Conservation (phyloP, 1,140 invertebrate genomes). For the Caenorhabditis inopinata region DNA sequence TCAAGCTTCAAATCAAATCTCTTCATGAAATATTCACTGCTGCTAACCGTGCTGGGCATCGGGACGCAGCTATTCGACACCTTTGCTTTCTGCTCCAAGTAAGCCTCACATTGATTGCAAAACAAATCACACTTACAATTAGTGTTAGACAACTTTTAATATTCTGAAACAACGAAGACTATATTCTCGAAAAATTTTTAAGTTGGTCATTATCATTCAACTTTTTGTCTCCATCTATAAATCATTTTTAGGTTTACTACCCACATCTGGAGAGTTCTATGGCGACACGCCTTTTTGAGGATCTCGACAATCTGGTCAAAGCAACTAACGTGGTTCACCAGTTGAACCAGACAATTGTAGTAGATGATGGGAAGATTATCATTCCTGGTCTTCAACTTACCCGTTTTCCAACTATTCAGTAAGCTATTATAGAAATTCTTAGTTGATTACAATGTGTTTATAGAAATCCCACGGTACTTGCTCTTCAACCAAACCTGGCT, state of each 20-base stretch:
- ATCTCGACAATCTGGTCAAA: constrained; percentile 54
- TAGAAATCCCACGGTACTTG: constrained; percentile 54
- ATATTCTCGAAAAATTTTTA: no score
- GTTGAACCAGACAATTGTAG: constrained; percentile 52
- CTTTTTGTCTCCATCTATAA: neutral
- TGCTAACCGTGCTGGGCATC: constrained; percentile 54
- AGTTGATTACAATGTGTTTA: neutral
- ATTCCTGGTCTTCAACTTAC: constrained; percentile 62
- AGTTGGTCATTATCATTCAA: no score
- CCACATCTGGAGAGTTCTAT: constrained; percentile 55
- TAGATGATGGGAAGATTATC: constrained; percentile 58
- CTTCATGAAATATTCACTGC: constrained; percentile 64
- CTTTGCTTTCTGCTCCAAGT: constrained; percentile 63
- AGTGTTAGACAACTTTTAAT: no score
- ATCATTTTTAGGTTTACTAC: constrained; percentile 57
- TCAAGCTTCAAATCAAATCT: constrained; percentile 60
- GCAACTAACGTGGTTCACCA: constrained; percentile 44
- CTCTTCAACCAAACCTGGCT: constrained; percentile 57
- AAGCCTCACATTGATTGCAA: neutral
- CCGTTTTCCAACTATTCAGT: constrained; percentile 60
- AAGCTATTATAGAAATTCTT: constrained; percentile 9
- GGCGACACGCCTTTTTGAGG: constrained; percentile 57
- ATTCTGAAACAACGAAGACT: no score
- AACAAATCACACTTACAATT: no score
- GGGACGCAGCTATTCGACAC: constrained; percentile 63